Evolutionary conservation across 2,113 vertebrate genomes (phyloP), one percentile per base, ranked within the genome.

Genomic region (Benitochromis conjunctus): DNA sequence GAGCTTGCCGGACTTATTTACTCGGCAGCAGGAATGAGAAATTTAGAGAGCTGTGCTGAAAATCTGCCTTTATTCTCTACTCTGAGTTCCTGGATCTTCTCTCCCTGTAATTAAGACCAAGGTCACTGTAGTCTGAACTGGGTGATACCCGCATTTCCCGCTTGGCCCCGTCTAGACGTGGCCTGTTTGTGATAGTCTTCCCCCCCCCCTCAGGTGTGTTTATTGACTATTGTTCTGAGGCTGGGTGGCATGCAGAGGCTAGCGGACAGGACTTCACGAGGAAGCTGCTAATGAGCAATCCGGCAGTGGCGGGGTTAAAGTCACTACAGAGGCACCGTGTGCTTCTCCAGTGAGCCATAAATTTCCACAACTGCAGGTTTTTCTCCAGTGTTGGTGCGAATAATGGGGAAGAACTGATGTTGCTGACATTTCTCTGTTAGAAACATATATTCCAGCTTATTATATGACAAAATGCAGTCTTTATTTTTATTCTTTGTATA

Each of bases 31-130:
- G 82, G 81, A 84, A 79, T 87, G 89, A 91, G 84, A 90, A 84
- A 82, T 93, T 90, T 90, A 55, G 86, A 87, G 88, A 87, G 60
- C 26, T 31, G 34, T 48, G 62, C 86, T 88, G 82, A 93, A 64
- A 91, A 86, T 89, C 80, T 54, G 69, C 57, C 82, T 60, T 86
- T 53, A 87, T 53, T 85, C 38, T 58, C 24, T 4, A 2, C 29
- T 69, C 8, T 2, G 77, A 64, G 43, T 87, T 38, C 57, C 18
- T 24, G 83, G 83, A 91, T 81, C 21, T 26, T 38, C 56, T 58
- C 64, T 43, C 24, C 26, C 77, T 54, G 38, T 66, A 66, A 93
- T 85, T 41, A 53, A 81, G 41, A 80, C 80, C 81, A 21, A 41
- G 51, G 89, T 85, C 91, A 60, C 29, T 3, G 51, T 16, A 13